Evolutionary conservation across 2,113 vertebrate genomes (phyloP).

Genomic region (Lycocorax pyrrhopterus): DNA sequence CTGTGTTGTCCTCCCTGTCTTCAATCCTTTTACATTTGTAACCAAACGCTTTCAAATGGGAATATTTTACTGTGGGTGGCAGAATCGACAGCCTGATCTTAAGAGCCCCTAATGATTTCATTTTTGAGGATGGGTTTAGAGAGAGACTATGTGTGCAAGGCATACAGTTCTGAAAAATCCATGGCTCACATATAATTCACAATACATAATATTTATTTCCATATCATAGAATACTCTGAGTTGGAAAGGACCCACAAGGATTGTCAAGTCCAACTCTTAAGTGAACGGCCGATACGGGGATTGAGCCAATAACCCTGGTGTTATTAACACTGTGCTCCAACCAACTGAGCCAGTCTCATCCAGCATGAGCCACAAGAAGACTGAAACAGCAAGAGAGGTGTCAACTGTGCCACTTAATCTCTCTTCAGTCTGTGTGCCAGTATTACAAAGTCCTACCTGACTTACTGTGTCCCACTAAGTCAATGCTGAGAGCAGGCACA

Average conservation of each 20-base stretch:
- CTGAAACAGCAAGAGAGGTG: neutral
- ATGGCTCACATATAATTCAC: neutral
- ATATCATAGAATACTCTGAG: neutral
- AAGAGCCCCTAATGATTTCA: neutral
- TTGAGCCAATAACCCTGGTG: neutral
- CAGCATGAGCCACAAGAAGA: neutral
- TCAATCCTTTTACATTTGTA: neutral
- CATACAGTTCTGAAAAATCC: neutral
- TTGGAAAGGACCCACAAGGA: neutral
- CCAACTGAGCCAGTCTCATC: neutral
- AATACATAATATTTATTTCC: neutral
- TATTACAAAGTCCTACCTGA: neutral
- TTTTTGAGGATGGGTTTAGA: neutral
- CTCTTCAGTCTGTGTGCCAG: neutral
- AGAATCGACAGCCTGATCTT: neutral
- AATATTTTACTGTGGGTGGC: neutral
- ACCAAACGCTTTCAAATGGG: neutral
- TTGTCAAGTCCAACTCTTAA: neutral
- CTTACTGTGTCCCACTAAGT: neutral
- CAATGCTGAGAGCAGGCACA: neutral
- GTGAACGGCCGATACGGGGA: neutral
- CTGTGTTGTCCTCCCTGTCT: neutral
- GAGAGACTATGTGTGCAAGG: neutral
- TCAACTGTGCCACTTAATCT: neutral
- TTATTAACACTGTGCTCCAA: neutral